Conservation (phyloP, 2,888 invertebrate species). For the Ypsolopha sequella region DNA sequence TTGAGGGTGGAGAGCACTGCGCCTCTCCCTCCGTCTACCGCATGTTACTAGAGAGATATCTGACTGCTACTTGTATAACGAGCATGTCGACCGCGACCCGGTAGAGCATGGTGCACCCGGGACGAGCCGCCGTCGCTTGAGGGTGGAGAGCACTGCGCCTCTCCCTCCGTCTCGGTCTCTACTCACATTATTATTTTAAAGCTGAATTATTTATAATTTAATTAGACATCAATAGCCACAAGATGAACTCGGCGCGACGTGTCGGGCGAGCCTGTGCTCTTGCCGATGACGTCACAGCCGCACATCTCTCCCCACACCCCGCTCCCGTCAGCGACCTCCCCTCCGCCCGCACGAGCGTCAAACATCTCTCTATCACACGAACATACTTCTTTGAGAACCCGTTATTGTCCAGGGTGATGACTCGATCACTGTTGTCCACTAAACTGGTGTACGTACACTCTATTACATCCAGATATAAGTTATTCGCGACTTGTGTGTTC, state of each 20-base stretch:
- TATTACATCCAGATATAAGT: too few species aligned
- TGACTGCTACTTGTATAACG: neutral
- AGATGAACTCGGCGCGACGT: neutral
- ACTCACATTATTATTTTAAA: neutral
- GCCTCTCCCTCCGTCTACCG: constrained; percentile 1
- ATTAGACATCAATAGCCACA: neutral
- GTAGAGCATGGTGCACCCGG: too few species aligned
- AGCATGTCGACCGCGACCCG: too few species aligned
- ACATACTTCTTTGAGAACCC: neutral
- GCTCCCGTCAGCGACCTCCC: neutral
- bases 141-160: too few species aligned
- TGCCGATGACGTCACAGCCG: constrained; percentile 7
- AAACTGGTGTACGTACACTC: too few species aligned
- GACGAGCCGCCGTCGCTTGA: too few species aligned
- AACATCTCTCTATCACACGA: neutral
- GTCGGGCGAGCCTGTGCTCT: neutral
- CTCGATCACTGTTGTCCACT: neutral
- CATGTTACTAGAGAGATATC: too few species aligned
- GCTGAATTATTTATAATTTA: neutral
- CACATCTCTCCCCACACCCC: constrained; percentile 6
- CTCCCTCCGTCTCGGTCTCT: neutral
- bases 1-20: too few species aligned
- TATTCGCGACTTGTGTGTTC: too few species aligned
- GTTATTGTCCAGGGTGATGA: neutral
- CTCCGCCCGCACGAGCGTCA: too few species aligned